phyloP scores from a whole-genome alignment of 2,797 vertebrate genomes.

The Nasua narica region DNA sequence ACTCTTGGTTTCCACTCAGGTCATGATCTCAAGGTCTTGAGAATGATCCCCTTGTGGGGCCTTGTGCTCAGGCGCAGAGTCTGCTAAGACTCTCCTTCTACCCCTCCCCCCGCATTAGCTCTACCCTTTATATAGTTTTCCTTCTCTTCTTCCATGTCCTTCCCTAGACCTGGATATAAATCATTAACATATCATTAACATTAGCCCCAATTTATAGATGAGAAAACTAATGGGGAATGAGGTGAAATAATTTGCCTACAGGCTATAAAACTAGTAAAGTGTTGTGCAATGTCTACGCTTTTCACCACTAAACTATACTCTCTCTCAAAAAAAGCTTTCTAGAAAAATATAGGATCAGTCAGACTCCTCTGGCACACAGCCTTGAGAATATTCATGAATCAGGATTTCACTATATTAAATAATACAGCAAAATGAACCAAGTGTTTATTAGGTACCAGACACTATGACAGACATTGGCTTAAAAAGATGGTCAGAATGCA shows the following conservation, averaged over 20 bases:
- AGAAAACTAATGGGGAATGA: background rate
- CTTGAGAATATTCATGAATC: background rate
- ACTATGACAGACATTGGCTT: background rate
- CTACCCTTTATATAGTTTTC: background rate
- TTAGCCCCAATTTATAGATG: background rate
- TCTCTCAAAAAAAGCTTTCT: background rate
- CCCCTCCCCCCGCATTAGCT: background rate
- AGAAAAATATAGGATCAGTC: background rate
- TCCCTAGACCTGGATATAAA: background rate
- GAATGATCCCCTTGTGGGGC: background rate
- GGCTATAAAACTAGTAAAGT: background rate
- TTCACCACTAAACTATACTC: background rate
- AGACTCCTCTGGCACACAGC: background rate
- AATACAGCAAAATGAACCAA: conserved; percentile 1
- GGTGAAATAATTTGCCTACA: background rate
- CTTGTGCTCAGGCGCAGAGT: background rate
- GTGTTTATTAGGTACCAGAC: background rate
- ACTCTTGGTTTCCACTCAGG: background rate
- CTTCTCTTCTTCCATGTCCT: background rate
- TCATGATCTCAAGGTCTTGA: background rate
- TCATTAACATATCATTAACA: background rate
- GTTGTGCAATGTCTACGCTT: background rate
- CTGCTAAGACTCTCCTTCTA: too few relatives aligned
- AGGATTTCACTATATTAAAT: background rate
- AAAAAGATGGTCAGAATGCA: background rate